Evolutionary conservation across 1,140 invertebrate species (phyloP), one percentile per base, ranked within the genome.

Genomic region (Centruroides vittatus): DNA sequence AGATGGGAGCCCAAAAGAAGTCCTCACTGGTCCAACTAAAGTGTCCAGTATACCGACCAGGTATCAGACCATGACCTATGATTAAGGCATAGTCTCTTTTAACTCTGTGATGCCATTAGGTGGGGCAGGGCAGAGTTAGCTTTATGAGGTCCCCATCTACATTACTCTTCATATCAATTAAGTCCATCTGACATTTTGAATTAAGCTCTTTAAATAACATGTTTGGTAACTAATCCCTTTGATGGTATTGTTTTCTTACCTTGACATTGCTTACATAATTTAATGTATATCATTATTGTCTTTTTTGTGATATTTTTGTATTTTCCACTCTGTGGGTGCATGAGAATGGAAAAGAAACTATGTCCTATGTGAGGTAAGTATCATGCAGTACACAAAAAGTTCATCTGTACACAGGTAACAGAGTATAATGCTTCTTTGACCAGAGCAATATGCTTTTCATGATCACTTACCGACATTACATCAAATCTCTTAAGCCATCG

Each of bases 251-350:
- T 50, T n/a, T 60, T 54, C 35, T 64, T 64, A 7, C 10, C 36
- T 55, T 64, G 62, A 58, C 55, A 64, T 48, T 34, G 57, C 52
- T 62, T 57, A 52, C 61, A 59, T 56, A 61, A 59, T 50, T n/a
- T 54, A n/a, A 60, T 46, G 54, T 64, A 61, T 23, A 64, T n/a
- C n/a, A 48, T 58, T 60, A 59, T 48, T 63, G 58, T 61, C 60
- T 48, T 63, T 60, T n/a, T 12, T 52, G n/a, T n/a, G n/a, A n/a
- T n/a, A n/a, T n/a, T n/a, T n/a, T n/a, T n/a, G n/a, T n/a, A n/a
- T 63, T 63, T 57, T 52, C 58, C 49, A 57, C 60, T 5, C 11
- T 34, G 58, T 58, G 23, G 55, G 51, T 48, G 41, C 41, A n/a
- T n/a, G n/a, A n/a, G n/a, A n/a, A n/a, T n/a, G n/a, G n/a, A n/a